Percentiles rank a stretch among this genome's conserved stretches.
These are phyloP conservation scores for Merops nubicus DNA, from an alignment of 2,113 vertebrate genomes.

Conservation along the genomic window DNA sequence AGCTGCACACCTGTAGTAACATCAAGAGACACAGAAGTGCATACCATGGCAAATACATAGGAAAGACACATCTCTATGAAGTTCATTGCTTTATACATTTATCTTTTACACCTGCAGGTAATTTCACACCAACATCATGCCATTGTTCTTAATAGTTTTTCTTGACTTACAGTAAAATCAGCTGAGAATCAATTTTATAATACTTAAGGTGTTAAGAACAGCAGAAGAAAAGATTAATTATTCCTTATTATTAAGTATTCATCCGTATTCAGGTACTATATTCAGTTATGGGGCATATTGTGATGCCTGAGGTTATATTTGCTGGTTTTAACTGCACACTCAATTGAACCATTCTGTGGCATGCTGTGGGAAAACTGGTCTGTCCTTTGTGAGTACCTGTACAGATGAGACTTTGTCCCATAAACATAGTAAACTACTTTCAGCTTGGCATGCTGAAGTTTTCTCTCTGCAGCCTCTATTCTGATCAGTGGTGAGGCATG, in stretches of 20 bases:
- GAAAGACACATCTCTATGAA: not conserved
- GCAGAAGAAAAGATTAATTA: not conserved
- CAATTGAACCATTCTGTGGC: not conserved
- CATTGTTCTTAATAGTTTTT: not conserved
- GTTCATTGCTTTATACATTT: not conserved
- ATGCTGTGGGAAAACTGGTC: not conserved
- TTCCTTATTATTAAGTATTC: too few species aligned
- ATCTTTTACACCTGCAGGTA: not conserved
- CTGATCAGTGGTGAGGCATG: slow-evolving; percentile 9
- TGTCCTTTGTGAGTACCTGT: slow-evolving; percentile 32
- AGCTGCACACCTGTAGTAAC: not conserved
- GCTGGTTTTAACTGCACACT: not conserved
- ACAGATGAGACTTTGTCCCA: slow-evolving; percentile 49
- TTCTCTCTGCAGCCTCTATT: slow-evolving; percentile 8
- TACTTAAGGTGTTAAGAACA: not conserved
- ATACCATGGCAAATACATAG: not conserved
- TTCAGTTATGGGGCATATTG: not conserved
- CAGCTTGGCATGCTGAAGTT: slow-evolving; percentile 6
- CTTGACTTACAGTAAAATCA: not conserved
- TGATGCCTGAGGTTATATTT: not conserved
- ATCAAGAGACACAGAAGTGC: not conserved
- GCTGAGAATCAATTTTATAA: not conserved
- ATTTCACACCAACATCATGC: not conserved
- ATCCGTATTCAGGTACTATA: not conserved
- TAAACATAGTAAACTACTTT: slow-evolving; percentile 39